Conservation (phyloP, 1,140 invertebrate genomes). For the Agraylea sexmaculata region DNA sequence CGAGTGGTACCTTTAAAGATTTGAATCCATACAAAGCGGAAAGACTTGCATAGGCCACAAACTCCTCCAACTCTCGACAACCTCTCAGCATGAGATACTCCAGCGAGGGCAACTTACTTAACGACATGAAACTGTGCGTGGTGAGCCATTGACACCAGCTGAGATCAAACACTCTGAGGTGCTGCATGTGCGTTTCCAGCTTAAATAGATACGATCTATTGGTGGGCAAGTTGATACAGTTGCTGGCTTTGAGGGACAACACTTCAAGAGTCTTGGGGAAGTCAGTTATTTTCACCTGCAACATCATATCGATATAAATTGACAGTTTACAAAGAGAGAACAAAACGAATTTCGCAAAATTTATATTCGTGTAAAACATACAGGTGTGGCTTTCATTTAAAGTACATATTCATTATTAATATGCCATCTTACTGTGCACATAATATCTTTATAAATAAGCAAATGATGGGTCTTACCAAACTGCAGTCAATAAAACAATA, state of each 20-base stretch:
- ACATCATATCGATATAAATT: too few species aligned
- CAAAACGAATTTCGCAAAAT: too few species aligned
- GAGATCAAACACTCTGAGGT: slow-evolving; percentile 51
- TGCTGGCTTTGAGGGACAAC: slow-evolving; percentile 43
- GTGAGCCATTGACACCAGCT: slow-evolving; percentile 59
- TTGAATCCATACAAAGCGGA: slow-evolving; percentile 58
- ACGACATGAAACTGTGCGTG: slow-evolving; percentile 51
- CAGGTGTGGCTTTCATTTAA: too few species aligned
- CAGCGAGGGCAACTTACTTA: slow-evolving; percentile 54
- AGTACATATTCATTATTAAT: too few species aligned
- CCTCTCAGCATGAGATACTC: slow-evolving; percentile 46
- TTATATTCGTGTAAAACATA: too few species aligned
- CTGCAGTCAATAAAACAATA: slow-evolving; percentile 32
- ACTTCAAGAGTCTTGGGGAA: slow-evolving; percentile 44
- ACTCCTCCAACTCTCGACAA: slow-evolving; percentile 52
- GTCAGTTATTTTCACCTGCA: slow-evolving; percentile 38
- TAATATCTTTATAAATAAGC: too few species aligned
- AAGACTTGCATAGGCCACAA: slow-evolving; percentile 61
- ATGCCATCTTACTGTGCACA: too few species aligned
- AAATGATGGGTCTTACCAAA: too few species aligned
- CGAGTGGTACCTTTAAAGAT: slow-evolving; percentile 11
- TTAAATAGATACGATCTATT: slow-evolving; percentile 45
- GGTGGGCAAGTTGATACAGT: slow-evolving; percentile 34
- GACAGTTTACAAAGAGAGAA: too few species aligned
- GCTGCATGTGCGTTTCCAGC: slow-evolving; percentile 42